phyloP scores from a whole-genome alignment of 1,140 invertebrate species.

The Galleria mellonella region DNA sequence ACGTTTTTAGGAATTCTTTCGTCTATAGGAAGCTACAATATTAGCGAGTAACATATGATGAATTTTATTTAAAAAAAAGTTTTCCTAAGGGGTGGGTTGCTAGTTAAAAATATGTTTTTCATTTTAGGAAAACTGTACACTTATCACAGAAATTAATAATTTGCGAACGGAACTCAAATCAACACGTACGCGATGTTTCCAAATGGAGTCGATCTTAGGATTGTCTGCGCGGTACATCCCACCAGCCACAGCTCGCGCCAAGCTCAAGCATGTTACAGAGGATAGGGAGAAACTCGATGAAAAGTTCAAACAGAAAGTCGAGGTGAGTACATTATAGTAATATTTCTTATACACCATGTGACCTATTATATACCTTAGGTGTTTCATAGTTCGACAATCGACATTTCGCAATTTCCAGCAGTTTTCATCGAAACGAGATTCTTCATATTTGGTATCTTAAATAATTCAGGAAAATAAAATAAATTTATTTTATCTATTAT shows the following conservation, averaged over 20 bases:
- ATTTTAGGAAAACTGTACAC: conserved; percentile 81
- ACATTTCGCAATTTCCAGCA: too few relatives aligned
- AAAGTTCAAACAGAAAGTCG: conserved; percentile 75
- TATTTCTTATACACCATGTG: too few relatives aligned
- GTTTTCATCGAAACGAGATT: too few relatives aligned
- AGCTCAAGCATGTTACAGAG: conserved; percentile 76
- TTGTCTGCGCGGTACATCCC: conserved; percentile 73
- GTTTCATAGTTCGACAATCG: too few relatives aligned
- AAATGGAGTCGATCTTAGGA: conserved; percentile 83
- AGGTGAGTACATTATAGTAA: conserved; percentile 26
- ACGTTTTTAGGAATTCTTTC: too few relatives aligned
- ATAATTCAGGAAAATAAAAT: too few relatives aligned
- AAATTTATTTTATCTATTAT: too few relatives aligned
- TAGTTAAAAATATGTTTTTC: conserved; percentile 1
- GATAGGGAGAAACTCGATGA: conserved; percentile 78
- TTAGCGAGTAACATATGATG: too few relatives aligned
- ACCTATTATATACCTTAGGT: too few relatives aligned
- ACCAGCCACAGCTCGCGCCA: conserved; percentile 74
- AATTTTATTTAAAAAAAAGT: background rate
- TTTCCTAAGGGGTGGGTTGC: too few relatives aligned
- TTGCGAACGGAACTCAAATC: conserved; percentile 80
- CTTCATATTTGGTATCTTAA: too few relatives aligned
- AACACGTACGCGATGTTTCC: conserved; percentile 76
- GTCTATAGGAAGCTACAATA: too few relatives aligned
- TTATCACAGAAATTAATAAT: conserved; percentile 85